Conservation (phyloP, 2,888 invertebrate genomes). For the Hoplodrina ambigua region DNA sequence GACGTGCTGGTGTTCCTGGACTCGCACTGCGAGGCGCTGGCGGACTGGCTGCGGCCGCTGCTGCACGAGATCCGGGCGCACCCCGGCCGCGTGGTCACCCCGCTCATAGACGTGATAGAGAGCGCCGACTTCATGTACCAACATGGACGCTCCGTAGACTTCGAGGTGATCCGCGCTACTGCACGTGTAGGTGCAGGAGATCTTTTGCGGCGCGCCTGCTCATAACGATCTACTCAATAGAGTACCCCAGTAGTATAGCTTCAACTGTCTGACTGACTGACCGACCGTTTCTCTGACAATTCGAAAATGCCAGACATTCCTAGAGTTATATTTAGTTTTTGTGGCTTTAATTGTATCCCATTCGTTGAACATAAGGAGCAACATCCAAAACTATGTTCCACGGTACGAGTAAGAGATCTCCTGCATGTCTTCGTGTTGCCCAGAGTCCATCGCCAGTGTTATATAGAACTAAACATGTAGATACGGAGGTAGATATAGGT, state of each 20-base stretch:
- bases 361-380: no score
- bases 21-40: slow-evolving; percentile 95
- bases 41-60: slow-evolving; percentile 96
- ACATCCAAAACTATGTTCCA: no score
- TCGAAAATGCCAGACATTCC: no score
- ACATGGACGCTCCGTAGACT: slow-evolving; percentile 60
- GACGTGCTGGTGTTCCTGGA: slow-evolving; percentile 95
- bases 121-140: slow-evolving; percentile 90
- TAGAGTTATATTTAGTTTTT: no score
- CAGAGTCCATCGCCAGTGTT: slow-evolving; percentile 15
- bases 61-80: slow-evolving; percentile 94
- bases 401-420: slow-evolving; percentile 7
- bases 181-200: slow-evolving; percentile 3
- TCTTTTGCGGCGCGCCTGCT: neutral
- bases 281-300: no score
- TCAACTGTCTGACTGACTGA: no score
- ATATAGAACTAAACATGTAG: slow-evolving; percentile 19
- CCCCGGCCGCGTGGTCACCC: slow-evolving; percentile 95
- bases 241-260: no score
- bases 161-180: slow-evolving; percentile 71
- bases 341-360: no score
- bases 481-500: no score
- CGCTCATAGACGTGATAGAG: slow-evolving; percentile 98
- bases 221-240: no score
- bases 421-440: slow-evolving; percentile 1